Percentiles rank a stretch among this genome's conserved stretches.
Conservation (phyloP, 2,113 vertebrate genomes). For the Pelobates fuscus region DNA sequence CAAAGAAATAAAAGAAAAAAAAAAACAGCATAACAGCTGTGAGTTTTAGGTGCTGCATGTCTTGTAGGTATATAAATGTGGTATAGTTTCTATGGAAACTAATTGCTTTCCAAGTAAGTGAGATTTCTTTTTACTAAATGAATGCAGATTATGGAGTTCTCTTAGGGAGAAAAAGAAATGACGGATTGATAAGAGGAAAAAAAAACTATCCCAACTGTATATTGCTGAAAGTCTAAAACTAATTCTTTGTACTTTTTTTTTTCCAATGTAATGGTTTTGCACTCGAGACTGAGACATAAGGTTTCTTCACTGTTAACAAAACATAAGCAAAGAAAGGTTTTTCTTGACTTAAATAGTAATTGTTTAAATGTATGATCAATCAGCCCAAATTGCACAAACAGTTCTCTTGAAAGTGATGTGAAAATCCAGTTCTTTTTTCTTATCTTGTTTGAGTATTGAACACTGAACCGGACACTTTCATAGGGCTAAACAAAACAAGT, state of each 20-base stretch:
- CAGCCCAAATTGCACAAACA: slow-evolving; percentile 59
- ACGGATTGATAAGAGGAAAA: too few species aligned
- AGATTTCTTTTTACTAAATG: slow-evolving; percentile 19
- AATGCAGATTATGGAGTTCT: neutral
- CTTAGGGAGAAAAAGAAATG: neutral
- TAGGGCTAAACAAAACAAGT: slow-evolving; percentile 55
- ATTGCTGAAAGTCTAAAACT: neutral
- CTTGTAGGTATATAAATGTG: slow-evolving; percentile 8
- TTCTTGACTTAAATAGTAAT: slow-evolving; percentile 51
- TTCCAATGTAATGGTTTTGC: neutral
- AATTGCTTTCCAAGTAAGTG: slow-evolving; percentile 19
- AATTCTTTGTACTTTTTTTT: neutral
- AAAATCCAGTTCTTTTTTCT: slow-evolving; percentile 60
- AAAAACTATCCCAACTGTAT: neutral
- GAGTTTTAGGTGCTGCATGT: slow-evolving; percentile 6
- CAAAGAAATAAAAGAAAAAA: neutral
- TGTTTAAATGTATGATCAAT: slow-evolving; percentile 60
- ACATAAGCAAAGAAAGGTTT: slow-evolving; percentile 46
- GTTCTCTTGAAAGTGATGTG: slow-evolving; percentile 60
- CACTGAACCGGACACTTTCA: slow-evolving; percentile 56
- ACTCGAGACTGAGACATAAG: slow-evolving; percentile 20
- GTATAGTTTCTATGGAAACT: slow-evolving; percentile 26
- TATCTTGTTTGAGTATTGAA: slow-evolving; percentile 57
- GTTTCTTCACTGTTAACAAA: slow-evolving; percentile 6
- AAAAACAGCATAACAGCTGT: slow-evolving; percentile 7